Evolutionary conservation across 2,888 invertebrate species (phyloP), one percentile per base, ranked within the genome.

Genomic region (Nebria salina): DNA sequence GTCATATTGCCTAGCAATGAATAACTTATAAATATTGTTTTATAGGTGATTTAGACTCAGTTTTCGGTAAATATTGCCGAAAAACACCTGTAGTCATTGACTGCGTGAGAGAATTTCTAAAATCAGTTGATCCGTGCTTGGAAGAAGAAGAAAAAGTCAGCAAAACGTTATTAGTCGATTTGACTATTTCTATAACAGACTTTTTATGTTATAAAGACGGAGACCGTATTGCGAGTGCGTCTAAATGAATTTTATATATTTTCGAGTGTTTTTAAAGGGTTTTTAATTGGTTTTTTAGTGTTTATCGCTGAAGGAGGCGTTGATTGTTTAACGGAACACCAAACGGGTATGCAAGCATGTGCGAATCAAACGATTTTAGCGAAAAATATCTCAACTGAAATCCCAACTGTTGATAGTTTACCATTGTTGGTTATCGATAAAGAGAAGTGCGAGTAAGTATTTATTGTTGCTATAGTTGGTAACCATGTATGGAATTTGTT

Each of bases 171-270:
- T 85, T 90, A 0, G 84, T 87, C n/a, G 90, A 89, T 80, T 88
- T 91, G 20, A 88, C 90, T 0, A 88, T 90, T 34, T 89, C 91
- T 43, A 85, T 91, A 0, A 84, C 90, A 4, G 88, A 89, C 41
- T 92, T 92, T 83, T 86, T 90, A 26, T 92, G 92, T 83, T 89
- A 87, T 83, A 91, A 91, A 82, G 91, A 91, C 84, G 92, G 92
- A 15, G 91, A 92, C 84, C 88, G 91, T 43, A 90, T 92, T 84
- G 92, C 92, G 2, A 87, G 92, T 92, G 87, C 87, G 91, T 89
- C 6, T 9, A 54, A 54, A 1, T 34, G 34, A 34, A 1, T 3
- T 73, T 4, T 6, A 73, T n/a, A 42, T 41, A 73, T 41, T 13
- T 65, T 26, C 11, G 34, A 1, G 2, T 34, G 34, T 34, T 34